These are phyloP conservation scores for Oreohelix idahoensis DNA, from an alignment of 1,140 invertebrate species.

Conservation along the genomic window DNA sequence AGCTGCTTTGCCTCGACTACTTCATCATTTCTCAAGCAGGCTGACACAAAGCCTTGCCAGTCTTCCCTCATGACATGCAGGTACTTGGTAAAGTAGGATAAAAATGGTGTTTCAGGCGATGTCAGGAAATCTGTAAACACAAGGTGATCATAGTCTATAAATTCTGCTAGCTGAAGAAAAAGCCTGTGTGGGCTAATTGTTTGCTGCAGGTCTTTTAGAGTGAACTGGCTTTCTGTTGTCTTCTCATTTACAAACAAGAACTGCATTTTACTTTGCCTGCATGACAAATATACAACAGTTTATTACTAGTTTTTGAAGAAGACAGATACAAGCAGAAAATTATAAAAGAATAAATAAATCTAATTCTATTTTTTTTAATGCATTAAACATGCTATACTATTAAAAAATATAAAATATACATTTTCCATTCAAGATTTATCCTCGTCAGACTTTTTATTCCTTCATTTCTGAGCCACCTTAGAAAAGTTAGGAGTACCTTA, in stretches of 20 bases:
- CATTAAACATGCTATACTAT: too few relatives aligned
- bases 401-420: too few relatives aligned
- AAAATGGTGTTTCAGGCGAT: conserved; percentile 25
- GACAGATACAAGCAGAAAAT: too few relatives aligned
- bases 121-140: conserved; percentile 25
- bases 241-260: neutral
- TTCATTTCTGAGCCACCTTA: too few relatives aligned
- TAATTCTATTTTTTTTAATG: too few relatives aligned
- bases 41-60: neutral
- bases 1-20: neutral
- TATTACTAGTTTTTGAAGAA: neutral
- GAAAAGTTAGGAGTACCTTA: too few relatives aligned
- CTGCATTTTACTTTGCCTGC: neutral
- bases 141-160: conserved; percentile 28
- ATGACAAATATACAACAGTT: neutral
- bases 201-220: neutral
- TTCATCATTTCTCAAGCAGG: neutral
- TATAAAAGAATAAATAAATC: too few relatives aligned
- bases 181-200: conserved; percentile 20
- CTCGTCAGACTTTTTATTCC: too few relatives aligned
- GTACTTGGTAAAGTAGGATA: conserved; percentile 22
- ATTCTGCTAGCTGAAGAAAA: conserved; percentile 12
- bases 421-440: too few relatives aligned
- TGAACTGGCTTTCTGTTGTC: neutral
- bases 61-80: conserved; percentile 8